Percentiles rank a stretch among this genome's conserved stretches.
Evolutionary conservation across 2,888 invertebrate species (phyloP).

Genomic region (Willowsia nigromaculata): DNA sequence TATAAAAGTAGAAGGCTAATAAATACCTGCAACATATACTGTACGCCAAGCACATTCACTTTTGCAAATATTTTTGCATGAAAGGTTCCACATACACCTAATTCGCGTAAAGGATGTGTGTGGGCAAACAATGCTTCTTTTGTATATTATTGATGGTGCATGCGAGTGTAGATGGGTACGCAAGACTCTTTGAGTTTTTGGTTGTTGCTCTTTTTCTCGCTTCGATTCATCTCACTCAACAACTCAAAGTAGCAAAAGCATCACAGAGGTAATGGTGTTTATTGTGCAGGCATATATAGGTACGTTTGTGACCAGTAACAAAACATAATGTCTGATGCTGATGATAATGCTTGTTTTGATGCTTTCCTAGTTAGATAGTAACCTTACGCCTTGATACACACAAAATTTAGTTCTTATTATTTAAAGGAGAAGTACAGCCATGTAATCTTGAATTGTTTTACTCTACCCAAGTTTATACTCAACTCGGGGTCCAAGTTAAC

Average conservation of each 20-base stretch:
- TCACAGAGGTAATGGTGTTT: neutral
- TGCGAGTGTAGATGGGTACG: neutral
- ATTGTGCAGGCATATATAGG: no score
- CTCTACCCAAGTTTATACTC: no score
- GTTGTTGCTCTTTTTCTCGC: conserved; percentile 63
- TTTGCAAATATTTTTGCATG: conserved; percentile 6
- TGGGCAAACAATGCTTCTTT: neutral
- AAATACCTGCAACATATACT: neutral
- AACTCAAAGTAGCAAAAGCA: neutral
- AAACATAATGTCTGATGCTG: no score
- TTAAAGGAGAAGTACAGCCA: no score
- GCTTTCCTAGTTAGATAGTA: no score
- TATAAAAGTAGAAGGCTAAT: neutral
- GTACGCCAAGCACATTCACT: neutral
- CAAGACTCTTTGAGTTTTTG: conserved; percentile 50
- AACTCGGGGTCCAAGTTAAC: no score
- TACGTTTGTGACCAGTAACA: no score
- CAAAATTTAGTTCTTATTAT: no score
- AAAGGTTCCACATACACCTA: neutral
- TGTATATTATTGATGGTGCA: neutral
- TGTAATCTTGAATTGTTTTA: no score
- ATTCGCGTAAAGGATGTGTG: neutral
- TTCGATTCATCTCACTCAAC: conserved; percentile 33
- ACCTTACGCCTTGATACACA: no score
- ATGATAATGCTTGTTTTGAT: no score